phyloP scores from a whole-genome alignment of 1,140 invertebrate species.

The Aphis craccivora region DNA sequence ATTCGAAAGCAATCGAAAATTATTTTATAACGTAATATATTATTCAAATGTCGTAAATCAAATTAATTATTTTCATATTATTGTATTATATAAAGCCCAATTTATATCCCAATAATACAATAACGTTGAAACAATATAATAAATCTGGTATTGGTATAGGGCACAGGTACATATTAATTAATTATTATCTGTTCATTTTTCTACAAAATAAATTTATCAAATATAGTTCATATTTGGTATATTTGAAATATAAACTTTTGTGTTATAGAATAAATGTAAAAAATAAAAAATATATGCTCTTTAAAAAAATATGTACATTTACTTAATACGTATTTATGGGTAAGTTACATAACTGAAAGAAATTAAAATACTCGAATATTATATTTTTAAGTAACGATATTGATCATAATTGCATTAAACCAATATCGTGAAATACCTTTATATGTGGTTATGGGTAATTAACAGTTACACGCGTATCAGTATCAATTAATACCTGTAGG shows the following conservation, averaged over 20 bases:
- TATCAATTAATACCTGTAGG: background rate
- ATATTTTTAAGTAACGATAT: background rate
- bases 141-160: background rate
- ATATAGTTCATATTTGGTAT: background rate
- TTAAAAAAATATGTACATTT: too few relatives aligned
- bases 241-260: background rate
- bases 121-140: background rate
- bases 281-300: background rate
- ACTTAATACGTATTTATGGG: background rate
- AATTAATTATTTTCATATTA: slow-evolving; percentile 7
- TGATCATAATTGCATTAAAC: background rate
- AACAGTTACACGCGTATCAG: background rate
- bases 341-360: background rate
- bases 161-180: background rate
- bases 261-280: background rate
- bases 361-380: background rate
- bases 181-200: background rate
- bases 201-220: background rate
- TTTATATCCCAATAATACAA: background rate
- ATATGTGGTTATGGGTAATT: background rate
- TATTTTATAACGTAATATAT: background rate
- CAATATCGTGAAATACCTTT: background rate
- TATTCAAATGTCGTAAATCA: slow-evolving; percentile 19
- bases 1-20: background rate
- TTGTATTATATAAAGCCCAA: background rate